Conservation (phyloP, 2,113 vertebrate species). For the Myrmophylax atrothorax region DNA sequence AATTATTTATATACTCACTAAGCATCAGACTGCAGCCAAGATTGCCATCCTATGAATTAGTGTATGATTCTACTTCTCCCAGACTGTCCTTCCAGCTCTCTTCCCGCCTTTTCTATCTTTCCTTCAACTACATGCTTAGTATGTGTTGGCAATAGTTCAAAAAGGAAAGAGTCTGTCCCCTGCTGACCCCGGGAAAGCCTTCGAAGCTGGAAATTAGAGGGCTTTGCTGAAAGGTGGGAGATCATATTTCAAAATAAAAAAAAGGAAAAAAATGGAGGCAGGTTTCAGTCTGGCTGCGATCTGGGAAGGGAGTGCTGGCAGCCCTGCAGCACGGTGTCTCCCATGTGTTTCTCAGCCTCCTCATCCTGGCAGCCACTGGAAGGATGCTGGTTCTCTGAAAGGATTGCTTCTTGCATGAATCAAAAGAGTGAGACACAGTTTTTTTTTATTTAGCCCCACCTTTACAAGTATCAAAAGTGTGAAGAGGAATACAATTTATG, state of each 20-base stretch:
- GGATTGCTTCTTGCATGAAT: background rate
- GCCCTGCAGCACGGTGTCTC: rapidly evolving
- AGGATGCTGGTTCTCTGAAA: background rate
- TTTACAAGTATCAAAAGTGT: background rate
- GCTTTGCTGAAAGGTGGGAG: background rate
- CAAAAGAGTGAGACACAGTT: background rate
- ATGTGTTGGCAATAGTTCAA: background rate
- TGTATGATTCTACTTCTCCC: background rate
- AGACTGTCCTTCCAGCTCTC: background rate
- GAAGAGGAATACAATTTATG: background rate
- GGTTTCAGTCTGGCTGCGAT: rapidly evolving
- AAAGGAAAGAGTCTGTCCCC: background rate
- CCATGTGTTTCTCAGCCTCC: background rate
- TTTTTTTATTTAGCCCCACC: background rate
- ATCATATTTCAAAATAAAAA: background rate
- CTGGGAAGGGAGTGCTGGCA: background rate
- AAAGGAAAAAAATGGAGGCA: background rate
- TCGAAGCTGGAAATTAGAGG: background rate
- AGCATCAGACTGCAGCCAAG: background rate
- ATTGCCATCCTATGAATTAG: rapidly evolving
- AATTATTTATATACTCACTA: background rate
- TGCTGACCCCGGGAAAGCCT: background rate
- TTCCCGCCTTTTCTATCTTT: background rate
- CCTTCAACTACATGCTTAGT: background rate
- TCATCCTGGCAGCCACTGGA: background rate